These are phyloP conservation scores for Pseudomyrmex pallidus DNA, from an alignment of 1,140 invertebrate species.

Conservation along the genomic window DNA sequence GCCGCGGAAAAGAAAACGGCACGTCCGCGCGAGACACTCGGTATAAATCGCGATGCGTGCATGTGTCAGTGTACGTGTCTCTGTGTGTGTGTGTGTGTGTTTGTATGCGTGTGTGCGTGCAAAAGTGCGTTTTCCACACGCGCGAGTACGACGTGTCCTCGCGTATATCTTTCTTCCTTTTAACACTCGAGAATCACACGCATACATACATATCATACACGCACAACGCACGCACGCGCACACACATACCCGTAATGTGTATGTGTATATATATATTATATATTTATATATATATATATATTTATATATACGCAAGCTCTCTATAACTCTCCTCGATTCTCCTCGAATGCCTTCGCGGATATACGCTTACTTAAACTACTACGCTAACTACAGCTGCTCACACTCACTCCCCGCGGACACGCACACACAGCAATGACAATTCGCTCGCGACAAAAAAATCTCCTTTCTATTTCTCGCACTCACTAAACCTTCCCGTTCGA, in stretches of 20 bases:
- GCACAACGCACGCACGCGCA: too few species aligned
- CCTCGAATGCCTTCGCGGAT: constrained; percentile 71
- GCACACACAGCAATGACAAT: constrained; percentile 18
- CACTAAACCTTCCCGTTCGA: not conserved
- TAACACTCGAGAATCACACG: constrained; percentile 76
- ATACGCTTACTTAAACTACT: constrained; percentile 47
- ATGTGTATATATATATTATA: too few species aligned
- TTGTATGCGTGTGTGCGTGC: constrained; percentile 26
- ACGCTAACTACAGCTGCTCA: constrained; percentile 60
- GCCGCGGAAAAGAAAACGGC: not conserved
- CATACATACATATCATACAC: constrained; percentile 36
- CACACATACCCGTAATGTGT: too few species aligned
- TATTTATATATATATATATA: constrained; percentile 61
- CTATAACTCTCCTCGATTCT: constrained; percentile 64
- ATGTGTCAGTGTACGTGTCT: constrained; percentile 14
- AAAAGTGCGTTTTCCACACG: constrained; percentile 37
- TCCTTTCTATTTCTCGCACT: not conserved
- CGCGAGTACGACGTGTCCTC: constrained; percentile 31
- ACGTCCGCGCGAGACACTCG: constrained; percentile 26
- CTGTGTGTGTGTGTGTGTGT: not conserved
- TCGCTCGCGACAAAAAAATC: constrained; percentile 33
- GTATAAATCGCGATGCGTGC: constrained; percentile 28
- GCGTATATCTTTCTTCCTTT: constrained; percentile 58
- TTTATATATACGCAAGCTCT: constrained; percentile 76
- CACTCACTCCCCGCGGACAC: constrained; percentile 50